Percentiles rank a stretch among this genome's conserved stretches.
Evolutionary conservation across 2,888 invertebrate genomes (phyloP).

Genomic region (Danaus chrysippus): DNA sequence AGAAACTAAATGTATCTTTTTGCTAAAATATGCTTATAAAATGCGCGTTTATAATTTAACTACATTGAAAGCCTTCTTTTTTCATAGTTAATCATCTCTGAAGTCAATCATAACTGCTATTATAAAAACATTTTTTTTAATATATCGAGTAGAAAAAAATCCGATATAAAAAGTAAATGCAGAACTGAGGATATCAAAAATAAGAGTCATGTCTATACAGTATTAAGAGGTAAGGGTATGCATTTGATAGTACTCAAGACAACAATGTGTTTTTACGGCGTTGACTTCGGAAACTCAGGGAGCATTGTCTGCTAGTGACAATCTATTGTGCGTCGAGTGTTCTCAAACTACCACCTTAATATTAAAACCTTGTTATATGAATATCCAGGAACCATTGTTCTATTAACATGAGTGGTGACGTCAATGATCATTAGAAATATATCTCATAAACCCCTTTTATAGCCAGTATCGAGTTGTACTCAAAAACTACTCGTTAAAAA

Average conservation of each 20-base stretch:
- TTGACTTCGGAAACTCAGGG: constrained; percentile 33
- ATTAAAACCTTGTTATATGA: constrained; percentile 25
- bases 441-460: neutral
- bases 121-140: too few relatives aligned
- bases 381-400: constrained; percentile 15
- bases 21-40: too few relatives aligned
- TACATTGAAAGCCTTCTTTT: too few relatives aligned
- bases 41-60: too few relatives aligned
- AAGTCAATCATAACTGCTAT: too few relatives aligned
- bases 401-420: neutral
- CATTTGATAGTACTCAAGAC: constrained; percentile 38
- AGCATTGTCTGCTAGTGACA: constrained; percentile 44
- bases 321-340: constrained; percentile 50
- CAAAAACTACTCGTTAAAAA: too few relatives aligned
- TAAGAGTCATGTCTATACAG: constrained; percentile 17
- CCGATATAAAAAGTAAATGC: neutral
- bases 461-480: neutral
- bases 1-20: too few relatives aligned
- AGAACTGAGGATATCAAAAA: neutral
- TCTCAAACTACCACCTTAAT: constrained; percentile 32
- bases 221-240: constrained; percentile 25
- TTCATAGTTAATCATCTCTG: too few relatives aligned
- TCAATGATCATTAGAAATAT: neutral
- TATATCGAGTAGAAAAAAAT: too few relatives aligned
- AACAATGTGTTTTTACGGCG: constrained; percentile 52